phyloP scores from a whole-genome alignment of 2,888 invertebrate genomes.

The Aspidiotus rigidus region DNA sequence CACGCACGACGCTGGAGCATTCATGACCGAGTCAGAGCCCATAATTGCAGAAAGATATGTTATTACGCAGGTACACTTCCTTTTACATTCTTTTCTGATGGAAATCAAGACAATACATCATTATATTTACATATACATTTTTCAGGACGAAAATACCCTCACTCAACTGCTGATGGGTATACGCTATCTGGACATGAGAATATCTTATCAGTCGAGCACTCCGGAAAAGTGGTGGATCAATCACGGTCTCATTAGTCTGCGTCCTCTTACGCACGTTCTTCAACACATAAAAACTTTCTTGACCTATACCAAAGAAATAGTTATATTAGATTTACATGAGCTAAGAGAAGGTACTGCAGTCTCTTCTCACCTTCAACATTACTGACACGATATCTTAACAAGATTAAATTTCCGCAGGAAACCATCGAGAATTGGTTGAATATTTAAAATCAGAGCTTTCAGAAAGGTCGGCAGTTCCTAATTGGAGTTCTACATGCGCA shows the following conservation, averaged over 20 bases:
- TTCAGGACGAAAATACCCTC: constrained; percentile 14
- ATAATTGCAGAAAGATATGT: constrained; percentile 18
- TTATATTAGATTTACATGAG: constrained; percentile 53
- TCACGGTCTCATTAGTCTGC: constrained; percentile 49
- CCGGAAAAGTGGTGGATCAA: constrained; percentile 46
- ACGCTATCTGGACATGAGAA: constrained; percentile 52
- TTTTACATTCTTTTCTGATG: background rate
- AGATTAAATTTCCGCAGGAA: constrained; percentile 15
- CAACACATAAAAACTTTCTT: constrained; percentile 50
- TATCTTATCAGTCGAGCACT: constrained; percentile 45
- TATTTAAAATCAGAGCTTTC: constrained; percentile 43
- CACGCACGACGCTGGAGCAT: constrained; percentile 37
- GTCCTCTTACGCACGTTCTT: constrained; percentile 47
- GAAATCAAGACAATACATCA: background rate
- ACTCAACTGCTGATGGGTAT: constrained; percentile 22
- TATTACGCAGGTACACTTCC: constrained; percentile 22
- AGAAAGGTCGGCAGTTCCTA: constrained; percentile 42
- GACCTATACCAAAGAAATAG: constrained; percentile 50
- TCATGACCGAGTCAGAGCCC: constrained; percentile 18
- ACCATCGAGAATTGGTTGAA: constrained; percentile 43
- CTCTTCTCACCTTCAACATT: background rate
- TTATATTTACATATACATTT: background rate
- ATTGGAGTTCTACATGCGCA: constrained; percentile 46
- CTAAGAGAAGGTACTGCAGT: constrained; percentile 48
- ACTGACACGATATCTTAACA: background rate